Evolutionary conservation across 35 echinoderm and acorn worm species (phyloP).

Genomic region (Apostichopus japonicus): DNA sequence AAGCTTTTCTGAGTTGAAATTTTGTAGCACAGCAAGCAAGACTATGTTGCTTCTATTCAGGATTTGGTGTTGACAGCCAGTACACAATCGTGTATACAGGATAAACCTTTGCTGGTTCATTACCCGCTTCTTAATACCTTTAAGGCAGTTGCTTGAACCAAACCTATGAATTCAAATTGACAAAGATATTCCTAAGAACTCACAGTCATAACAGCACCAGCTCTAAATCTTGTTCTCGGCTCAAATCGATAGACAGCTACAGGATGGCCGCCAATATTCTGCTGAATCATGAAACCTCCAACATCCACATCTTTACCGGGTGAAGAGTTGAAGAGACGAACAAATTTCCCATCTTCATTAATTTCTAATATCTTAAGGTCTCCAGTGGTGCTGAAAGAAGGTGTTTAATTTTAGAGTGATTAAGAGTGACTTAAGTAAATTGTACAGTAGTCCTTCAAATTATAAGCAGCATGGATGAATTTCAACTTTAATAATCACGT

Average conservation of each 20-base stretch:
- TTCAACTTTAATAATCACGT: not conserved
- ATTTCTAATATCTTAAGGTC: conserved; percentile 89
- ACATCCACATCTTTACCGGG: conserved; percentile 73
- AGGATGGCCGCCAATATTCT: conserved; percentile 97
- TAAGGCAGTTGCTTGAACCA: too few species aligned
- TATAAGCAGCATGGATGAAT: not conserved
- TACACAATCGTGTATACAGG: too few species aligned
- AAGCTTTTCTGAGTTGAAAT: too few species aligned
- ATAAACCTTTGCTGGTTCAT: too few species aligned
- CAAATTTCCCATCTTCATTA: conserved; percentile 90
- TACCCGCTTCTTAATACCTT: too few species aligned
- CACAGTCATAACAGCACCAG: conserved; percentile 85
- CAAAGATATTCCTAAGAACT: conserved; percentile 11
- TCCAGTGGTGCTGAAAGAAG: conserved; percentile 75
- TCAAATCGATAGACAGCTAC: conserved; percentile 95
- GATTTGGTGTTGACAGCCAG: too few species aligned
- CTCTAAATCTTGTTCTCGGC: conserved; percentile 82
- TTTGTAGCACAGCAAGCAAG: too few species aligned
- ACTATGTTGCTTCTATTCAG: too few species aligned
- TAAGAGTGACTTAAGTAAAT: too few species aligned
- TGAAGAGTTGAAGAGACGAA: conserved; percentile 94
- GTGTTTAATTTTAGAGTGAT: too few species aligned
- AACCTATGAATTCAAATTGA: too few species aligned
- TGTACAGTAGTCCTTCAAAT: not conserved
- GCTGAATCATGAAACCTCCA: conserved; percentile 94